Evolutionary conservation across 2,113 vertebrate species (phyloP).

Genomic region (Plectropomus leopardus): DNA sequence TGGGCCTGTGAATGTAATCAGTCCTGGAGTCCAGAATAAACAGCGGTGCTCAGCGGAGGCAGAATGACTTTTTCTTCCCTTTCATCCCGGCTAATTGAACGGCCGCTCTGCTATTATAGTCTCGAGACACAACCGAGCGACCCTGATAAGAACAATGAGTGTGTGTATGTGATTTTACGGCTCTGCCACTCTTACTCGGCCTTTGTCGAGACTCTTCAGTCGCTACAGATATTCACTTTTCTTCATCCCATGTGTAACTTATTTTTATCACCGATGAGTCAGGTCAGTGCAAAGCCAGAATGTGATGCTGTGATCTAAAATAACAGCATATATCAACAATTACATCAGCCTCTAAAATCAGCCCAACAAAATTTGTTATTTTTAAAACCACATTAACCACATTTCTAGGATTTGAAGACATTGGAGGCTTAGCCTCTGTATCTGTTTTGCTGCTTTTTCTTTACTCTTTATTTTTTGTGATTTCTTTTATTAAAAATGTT

Average conservation of each 20-base stretch:
- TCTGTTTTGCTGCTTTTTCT: too few species aligned
- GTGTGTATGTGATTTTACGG: not conserved
- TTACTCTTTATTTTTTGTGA: too few species aligned
- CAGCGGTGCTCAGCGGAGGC: constrained; percentile 37
- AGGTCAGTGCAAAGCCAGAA: not conserved
- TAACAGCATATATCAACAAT: not conserved
- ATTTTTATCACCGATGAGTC: not conserved
- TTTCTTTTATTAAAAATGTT: too few species aligned
- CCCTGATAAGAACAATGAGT: constrained; percentile 3
- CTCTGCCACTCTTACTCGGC: not conserved
- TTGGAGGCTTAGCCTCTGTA: too few species aligned
- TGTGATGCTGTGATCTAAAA: constrained; percentile 1
- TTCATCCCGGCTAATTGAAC: constrained; percentile 59
- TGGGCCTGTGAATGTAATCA: constrained; percentile 58
- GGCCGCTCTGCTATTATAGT: constrained; percentile 14
- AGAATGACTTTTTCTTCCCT: constrained; percentile 46
- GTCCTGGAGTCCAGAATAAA: constrained; percentile 63
- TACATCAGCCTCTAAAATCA: not conserved
- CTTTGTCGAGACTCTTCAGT: not conserved
- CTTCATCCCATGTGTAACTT: not conserved
- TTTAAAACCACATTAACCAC: not conserved
- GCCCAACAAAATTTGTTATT: not conserved
- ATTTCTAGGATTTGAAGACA: too few species aligned
- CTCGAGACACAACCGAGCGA: constrained; percentile 20
- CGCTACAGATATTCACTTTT: not conserved